Base-by-base conservation (phyloP, 2,888 invertebrate species). In the Watsonalla cultraria region DNA sequence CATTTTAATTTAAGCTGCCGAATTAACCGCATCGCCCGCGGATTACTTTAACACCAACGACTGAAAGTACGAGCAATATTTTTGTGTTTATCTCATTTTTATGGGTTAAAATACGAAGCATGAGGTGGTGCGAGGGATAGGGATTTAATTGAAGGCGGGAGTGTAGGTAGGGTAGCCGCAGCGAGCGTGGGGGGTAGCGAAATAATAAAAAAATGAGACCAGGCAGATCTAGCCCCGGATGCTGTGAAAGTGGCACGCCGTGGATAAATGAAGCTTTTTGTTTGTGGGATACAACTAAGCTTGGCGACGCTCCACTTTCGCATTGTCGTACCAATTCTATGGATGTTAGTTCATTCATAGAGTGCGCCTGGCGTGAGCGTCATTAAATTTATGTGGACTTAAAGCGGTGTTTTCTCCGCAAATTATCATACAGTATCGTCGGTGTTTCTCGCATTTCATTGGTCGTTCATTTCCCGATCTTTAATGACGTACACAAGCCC, bases 201-300 rank as follows among this genome's bases (percentile, higher is more conserved):
- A 84, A 88, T 85, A 84, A 88, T 86, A 89, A 86, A 90, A 87
- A 88, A 89, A 83, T 82, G 79, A 82, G 80, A 74, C 80, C 76
- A 66, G 74, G 78, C 81, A 70, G 70, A 72, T 73, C 80, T 78
- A 82, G 81, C 83, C 78, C 85, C 88, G 89, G 88, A 88, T 84
- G 84, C 89, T 83, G 84, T 88, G 90, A 89, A 89, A 90, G 87
- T 89, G 89, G 89, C 87, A 88, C 90, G 82, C 84, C 78, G 84
- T 82, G 87, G 85, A 89, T 88, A 89, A 90, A 90, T 90, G 86
- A 88, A 86, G 79, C 79, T 84, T 88, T 87, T 88, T 90, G 86
- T 89, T 86, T 86, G 84, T 80, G 77, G 77, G 85, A 84, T 86
- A 84, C 80, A 85, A 82, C 84, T 87, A 85, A 88, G 88, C 86